Base-by-base conservation (phyloP, 2,113 vertebrate species). In the Himantopus leucocephalus region DNA sequence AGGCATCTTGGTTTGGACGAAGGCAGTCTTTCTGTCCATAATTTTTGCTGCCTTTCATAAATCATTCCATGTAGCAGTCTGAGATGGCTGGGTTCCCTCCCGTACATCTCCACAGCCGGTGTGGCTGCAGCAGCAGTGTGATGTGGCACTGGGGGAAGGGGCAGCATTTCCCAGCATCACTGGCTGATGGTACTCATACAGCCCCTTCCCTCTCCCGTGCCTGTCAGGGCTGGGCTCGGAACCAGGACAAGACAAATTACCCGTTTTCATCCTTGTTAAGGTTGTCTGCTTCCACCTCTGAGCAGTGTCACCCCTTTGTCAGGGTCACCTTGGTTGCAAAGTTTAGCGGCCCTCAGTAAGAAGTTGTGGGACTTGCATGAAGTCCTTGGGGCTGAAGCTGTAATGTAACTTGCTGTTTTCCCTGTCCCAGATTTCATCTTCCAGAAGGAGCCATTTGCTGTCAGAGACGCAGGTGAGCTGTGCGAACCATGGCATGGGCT, bases 391-490 rank as follows among this genome's bases (percentile, higher is more conserved):
- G 20, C 68, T 76, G 63, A 72, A 63, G 37, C 37, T 74, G 26
- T 67, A 50, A 27, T 8, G 5, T 95, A 92, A 92, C 45, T 68
- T 73, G 58, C 45, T 87, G 30, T 87, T 91, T 89, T 90, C 41
- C 50, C 71, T 55, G 32, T 76, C 66, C 45, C 86, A 97, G 95
- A 95, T 87, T 88, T 94, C 62, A 67, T 92, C 48, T 92, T 96
- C 73, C 96, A 94, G 89, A 91, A 94, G 86, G 94, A 97, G 80
- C 80, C 62, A 23, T 95, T 96, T 90, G 77, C 84, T 85, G 66
- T n/a, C 9, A 91, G 91, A 91, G 89, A 94, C 70, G 8, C 88
- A 95, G 94, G 94, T 97, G 70, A 96, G 92, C 76, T 0, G 3
- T 20, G n/a, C 0, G 0, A 41, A n/a, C 19, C 14, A 4, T 0